Evolutionary conservation across 2,797 vertebrate genomes (phyloP), one percentile per base, ranked within the genome.

Genomic region (Phrynocephalus vlangalii): DNA sequence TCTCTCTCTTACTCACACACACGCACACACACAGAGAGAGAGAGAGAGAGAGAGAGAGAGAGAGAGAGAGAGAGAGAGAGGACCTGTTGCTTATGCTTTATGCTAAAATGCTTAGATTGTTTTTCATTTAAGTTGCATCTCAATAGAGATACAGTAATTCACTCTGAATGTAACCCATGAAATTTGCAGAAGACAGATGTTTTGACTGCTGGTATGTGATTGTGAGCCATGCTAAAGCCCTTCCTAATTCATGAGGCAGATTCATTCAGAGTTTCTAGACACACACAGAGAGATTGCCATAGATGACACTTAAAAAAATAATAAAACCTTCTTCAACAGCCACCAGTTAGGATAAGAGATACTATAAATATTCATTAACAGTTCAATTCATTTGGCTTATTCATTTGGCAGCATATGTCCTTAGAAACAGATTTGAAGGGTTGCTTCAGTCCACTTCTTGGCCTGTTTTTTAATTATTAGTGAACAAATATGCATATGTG

Each of bases 161-260:
- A 38, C 20, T 63, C 71, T 38, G 33, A 13, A 75, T 84, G 3
- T 0, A 73, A 8, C 52, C 75, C 24, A 67, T 5, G 13, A 63
- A 63, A 63, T 63, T 20, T 63, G 60, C 60, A 63, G 60, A 5
- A 20, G 15, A 72, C 71, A 88, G 93, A 85, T 77, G 24, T 30
- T 89, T 76, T 78, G 50, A 85, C 5, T 84, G 86, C 68, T 84
- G 73, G 16, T 79, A 86, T 44, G 90, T 85, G 82, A 24, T 10
- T 56, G 83, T 82, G 87, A 83, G 85, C 48, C 87, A 44, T 77
- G 48, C 81, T 87, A 92, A 94, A 93, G 73, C 75, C 88, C 91
- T 92, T 89, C 92, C 56, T 92, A 93, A 92, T 92, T 85, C 88
- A 86, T 88, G 89, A 88, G 84, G 82, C 85, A 90, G 87, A 73